phyloP scores from a whole-genome alignment of 1,140 invertebrate genomes.

The Spodoptera litura region DNA sequence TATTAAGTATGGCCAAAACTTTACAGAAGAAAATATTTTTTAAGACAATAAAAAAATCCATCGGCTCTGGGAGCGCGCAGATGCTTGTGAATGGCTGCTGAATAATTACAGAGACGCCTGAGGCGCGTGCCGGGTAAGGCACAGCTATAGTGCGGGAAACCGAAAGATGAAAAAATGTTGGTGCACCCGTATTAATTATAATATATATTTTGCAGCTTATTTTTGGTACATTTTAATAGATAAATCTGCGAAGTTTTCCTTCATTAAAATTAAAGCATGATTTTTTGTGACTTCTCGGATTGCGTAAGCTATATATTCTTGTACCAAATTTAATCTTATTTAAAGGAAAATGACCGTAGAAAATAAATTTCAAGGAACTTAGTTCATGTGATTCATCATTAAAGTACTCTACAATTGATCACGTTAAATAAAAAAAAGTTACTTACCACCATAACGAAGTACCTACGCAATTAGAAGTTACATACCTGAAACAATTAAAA shows the following conservation, averaged over 20 bases:
- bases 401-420: too few relatives aligned
- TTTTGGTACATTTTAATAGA: not conserved
- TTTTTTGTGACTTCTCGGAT: too few relatives aligned
- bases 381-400: too few relatives aligned
- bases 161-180: too few relatives aligned
- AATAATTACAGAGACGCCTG: slow-evolving; percentile 76
- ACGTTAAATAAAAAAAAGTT: not conserved
- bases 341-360: too few relatives aligned
- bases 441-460: not conserved
- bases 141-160: not conserved
- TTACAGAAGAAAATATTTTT: slow-evolving; percentile 59
- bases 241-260: too few relatives aligned
- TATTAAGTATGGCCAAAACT: slow-evolving; percentile 8
- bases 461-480: not conserved
- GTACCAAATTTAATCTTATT: too few relatives aligned
- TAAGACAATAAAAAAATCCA: slow-evolving; percentile 73
- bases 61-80: slow-evolving; percentile 71
- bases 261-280: too few relatives aligned
- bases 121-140: slow-evolving; percentile 56
- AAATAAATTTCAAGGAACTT: too few relatives aligned
- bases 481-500: slow-evolving; percentile 13
- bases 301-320: too few relatives aligned
- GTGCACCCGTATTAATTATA: too few relatives aligned
- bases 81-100: slow-evolving; percentile 77
- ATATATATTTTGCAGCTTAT: not conserved